Percentiles rank a stretch among this genome's conserved stretches.
Evolutionary conservation across 2,888 invertebrate genomes (phyloP).

Genomic region (Platypus cylindrus): DNA sequence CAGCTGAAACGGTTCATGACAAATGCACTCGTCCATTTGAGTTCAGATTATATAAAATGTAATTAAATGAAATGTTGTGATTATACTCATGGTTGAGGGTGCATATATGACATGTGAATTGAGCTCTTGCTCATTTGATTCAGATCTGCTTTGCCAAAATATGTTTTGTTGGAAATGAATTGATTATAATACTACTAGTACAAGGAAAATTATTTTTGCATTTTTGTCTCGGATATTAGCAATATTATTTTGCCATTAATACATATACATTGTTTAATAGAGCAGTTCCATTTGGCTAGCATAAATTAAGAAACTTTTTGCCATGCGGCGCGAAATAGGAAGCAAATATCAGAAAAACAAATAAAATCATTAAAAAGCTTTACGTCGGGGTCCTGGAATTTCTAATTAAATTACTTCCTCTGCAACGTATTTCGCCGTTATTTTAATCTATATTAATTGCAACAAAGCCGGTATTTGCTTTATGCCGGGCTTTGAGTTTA

Average conservation of each 20-base stretch:
- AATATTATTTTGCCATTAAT: no score
- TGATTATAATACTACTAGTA: no score
- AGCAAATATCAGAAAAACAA: slow-evolving; percentile 8
- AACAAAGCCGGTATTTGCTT: slow-evolving; percentile 23
- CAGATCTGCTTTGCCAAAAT: no score
- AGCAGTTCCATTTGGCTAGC: no score
- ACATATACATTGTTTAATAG: no score
- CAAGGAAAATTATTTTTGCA: no score
- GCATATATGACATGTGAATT: slow-evolving; percentile 29
- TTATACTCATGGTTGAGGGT: slow-evolving; percentile 26
- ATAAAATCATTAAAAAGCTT: slow-evolving; percentile 9
- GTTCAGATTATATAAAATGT: slow-evolving; percentile 38
- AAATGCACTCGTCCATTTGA: slow-evolving; percentile 36
- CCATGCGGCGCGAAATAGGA: no score
- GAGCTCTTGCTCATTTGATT: no score
- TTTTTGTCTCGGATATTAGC: no score
- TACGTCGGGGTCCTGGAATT: slow-evolving; percentile 8
- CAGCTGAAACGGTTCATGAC: slow-evolving; percentile 35
- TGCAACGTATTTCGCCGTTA: slow-evolving; percentile 8
- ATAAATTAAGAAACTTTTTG: no score
- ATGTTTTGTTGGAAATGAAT: no score
- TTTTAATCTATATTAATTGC: slow-evolving; percentile 21
- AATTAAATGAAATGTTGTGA: slow-evolving; percentile 35
- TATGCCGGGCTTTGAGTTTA: slow-evolving; percentile 19
- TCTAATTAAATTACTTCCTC: slow-evolving; percentile 8